Percentiles rank a stretch among this genome's conserved stretches.
Conservation (phyloP, 2,797 vertebrate genomes). For the Graptemys geographica region DNA sequence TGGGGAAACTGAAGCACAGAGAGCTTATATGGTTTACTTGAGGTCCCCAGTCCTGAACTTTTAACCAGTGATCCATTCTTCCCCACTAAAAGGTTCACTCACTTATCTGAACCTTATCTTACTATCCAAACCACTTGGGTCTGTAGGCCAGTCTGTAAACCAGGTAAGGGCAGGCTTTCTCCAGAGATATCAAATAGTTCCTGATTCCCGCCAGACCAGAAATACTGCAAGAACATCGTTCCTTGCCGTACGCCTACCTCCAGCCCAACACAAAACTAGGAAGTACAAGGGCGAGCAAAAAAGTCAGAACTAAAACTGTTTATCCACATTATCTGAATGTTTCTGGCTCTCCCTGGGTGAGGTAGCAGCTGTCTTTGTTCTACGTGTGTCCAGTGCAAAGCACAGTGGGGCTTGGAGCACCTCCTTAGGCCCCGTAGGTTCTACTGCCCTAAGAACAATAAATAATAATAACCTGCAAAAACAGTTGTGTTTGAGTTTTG, state of each 20-base stretch:
- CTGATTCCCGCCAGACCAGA: not conserved
- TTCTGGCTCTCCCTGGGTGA: conserved; percentile 34
- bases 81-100: not conserved
- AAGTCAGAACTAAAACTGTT: not conserved
- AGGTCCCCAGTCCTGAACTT: not conserved
- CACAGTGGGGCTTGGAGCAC: conserved; percentile 50
- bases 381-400: conserved; percentile 37
- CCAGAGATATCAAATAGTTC: not conserved
- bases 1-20: not conserved
- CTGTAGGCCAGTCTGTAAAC: not conserved
- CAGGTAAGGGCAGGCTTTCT: not conserved
- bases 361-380: conserved; percentile 57
- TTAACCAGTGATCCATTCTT: not conserved
- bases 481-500: not conserved
- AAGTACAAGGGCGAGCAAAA: not conserved
- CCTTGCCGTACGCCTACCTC: not conserved
- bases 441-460: conserved; percentile 59
- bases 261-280: not conserved
- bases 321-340: not conserved
- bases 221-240: not conserved
- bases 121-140: too few species aligned
- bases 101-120: not conserved
- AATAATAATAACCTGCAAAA: conserved; percentile 63
- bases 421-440: conserved; percentile 57
- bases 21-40: not conserved